These are phyloP conservation scores for Hyperoplus immaculatus DNA, from an alignment of 2,797 vertebrate genomes.

Conservation along the genomic window DNA sequence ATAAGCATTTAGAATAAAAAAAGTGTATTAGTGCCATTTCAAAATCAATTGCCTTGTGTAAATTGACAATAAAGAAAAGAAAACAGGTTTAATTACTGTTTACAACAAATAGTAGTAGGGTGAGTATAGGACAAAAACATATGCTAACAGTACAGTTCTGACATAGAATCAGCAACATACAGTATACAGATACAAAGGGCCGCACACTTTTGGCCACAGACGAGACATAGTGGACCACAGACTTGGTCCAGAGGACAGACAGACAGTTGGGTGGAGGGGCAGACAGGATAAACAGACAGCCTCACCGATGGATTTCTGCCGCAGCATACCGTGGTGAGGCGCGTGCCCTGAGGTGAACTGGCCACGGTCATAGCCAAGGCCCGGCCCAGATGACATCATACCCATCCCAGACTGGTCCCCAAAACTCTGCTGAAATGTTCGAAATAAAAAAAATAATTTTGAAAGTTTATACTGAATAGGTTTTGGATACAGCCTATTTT, in stretches of 20 bases:
- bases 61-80: too few relatives aligned
- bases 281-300: slow-evolving; percentile 77
- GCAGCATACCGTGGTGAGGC: slow-evolving; percentile 91
- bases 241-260: slow-evolving; percentile 76
- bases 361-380: slow-evolving; percentile 90
- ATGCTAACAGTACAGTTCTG: slow-evolving; percentile 24
- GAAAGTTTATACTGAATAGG: too few relatives aligned
- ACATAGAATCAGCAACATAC: slow-evolving; percentile 33
- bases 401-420: slow-evolving; percentile 88
- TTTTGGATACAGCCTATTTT: too few relatives aligned
- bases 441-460: slow-evolving; percentile 14
- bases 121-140: slow-evolving; percentile 41
- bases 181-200: slow-evolving; percentile 25
- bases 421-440: slow-evolving; percentile 84
- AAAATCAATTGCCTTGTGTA: too few relatives aligned
- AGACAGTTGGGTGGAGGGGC: slow-evolving; percentile 71
- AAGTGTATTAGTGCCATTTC: slow-evolving; percentile 25
- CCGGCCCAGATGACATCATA: slow-evolving; percentile 83
- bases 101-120: slow-evolving; percentile 27
- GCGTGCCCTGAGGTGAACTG: slow-evolving; percentile 89
- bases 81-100: background rate
- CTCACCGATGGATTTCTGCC: slow-evolving; percentile 96
- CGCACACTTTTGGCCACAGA: slow-evolving; percentile 52
- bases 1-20: slow-evolving; percentile 36
- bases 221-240: slow-evolving; percentile 58